Evolutionary conservation across 2,888 invertebrate genomes (phyloP).

Genomic region (Cerastoderma edule): DNA sequence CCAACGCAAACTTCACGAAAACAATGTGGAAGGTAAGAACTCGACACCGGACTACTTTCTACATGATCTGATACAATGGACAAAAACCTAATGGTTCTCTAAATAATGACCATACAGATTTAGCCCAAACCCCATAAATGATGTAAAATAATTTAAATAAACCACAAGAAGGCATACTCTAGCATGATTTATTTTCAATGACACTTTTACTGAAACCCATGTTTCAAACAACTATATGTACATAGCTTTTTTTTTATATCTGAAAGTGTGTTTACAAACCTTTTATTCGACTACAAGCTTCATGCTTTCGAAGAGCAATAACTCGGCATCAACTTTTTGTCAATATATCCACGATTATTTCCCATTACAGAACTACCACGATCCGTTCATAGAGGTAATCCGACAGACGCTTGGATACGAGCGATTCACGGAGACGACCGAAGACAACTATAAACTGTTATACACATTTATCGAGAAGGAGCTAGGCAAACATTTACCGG

Average conservation of each 20-base stretch:
- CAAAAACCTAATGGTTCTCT: too few relatives aligned
- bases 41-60: not conserved
- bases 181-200: too few relatives aligned
- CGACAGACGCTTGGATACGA: conserved; percentile 91
- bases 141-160: too few relatives aligned
- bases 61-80: not conserved
- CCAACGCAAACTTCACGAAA: conserved; percentile 35
- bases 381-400: conserved; percentile 94
- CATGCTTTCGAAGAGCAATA: not conserved
- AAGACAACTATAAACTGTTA: conserved; percentile 85
- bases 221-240: too few relatives aligned
- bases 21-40: conserved; percentile 56
- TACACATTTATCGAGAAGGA: conserved; percentile 62
- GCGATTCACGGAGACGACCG: conserved; percentile 94
- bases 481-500: conserved; percentile 47
- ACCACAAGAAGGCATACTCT: too few relatives aligned
- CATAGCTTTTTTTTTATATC: too few relatives aligned
- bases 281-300: not conserved
- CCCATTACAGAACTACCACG: conserved; percentile 92
- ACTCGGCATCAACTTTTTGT: too few relatives aligned
- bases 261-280: not conserved
- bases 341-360: too few relatives aligned
- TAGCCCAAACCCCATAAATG: too few relatives aligned
- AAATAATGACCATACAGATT: too few relatives aligned
- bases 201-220: too few relatives aligned